A percentile compares a stretch with the other conserved stretches of the same genome.
These are phyloP conservation scores for Meteorus cinctellus DNA, from an alignment of 2,888 invertebrate genomes.

Conservation along the genomic window DNA sequence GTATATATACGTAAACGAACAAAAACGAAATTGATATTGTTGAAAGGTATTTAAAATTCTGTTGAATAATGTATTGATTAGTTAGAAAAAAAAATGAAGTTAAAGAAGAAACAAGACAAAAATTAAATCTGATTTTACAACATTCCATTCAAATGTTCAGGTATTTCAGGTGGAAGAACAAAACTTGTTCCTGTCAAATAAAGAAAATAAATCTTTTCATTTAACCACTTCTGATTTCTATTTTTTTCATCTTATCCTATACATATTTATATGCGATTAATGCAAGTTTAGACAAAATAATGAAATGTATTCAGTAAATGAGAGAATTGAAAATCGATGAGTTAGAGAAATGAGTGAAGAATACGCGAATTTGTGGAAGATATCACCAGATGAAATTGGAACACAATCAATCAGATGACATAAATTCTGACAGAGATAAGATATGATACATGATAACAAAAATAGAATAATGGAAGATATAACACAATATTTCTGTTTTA, in stretches of 20 bases:
- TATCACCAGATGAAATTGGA: too few species aligned
- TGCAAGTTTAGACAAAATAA: too few species aligned
- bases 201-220: slow-evolving; percentile 9
- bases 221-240: not conserved
- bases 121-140: slow-evolving; percentile 16
- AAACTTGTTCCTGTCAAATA: slow-evolving; percentile 21
- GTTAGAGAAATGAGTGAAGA: too few species aligned
- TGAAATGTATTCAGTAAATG: too few species aligned
- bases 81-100: not conserved
- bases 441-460: not conserved
- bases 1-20: slow-evolving; percentile 11
- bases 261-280: too few species aligned
- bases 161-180: slow-evolving; percentile 19
- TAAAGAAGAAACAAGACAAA: not conserved
- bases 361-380: too few species aligned
- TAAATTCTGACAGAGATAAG: not conserved
- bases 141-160: slow-evolving; percentile 31
- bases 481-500: not conserved
- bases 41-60: slow-evolving; percentile 22
- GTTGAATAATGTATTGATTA: slow-evolving; percentile 4
- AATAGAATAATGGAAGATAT: not conserved
- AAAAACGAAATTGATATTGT: slow-evolving; percentile 2
- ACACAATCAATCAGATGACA: too few species aligned
- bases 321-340: too few species aligned
- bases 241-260: too few species aligned